Base-by-base conservation (phyloP, 1,140 invertebrate species). In the Cephus cinctus region DNA sequence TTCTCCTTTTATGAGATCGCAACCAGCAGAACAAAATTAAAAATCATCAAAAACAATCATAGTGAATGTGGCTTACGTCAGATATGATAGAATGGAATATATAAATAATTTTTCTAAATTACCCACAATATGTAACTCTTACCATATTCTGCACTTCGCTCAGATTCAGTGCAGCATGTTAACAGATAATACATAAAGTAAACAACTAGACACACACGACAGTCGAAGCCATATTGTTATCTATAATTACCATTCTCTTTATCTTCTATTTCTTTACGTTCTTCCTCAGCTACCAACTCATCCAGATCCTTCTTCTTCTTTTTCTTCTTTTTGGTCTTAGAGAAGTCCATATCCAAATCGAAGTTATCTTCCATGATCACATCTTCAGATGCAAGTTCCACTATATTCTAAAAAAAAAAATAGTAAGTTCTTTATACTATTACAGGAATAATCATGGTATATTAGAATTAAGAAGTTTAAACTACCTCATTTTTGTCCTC, bases 281-380 rank as follows among this genome's bases (percentile, higher is more conserved):
- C 84, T 48, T 83, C 86, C 55, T 91, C 91, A 8, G 84, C 83
- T 23, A 91, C 85, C 9, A 92, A 67, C 59, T 94, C 90, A 67
- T 90, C 89, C 14, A 92, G 67, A 65, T 90, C 89, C 76, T 92
- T 94, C 82, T 86, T 88, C 79, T 91, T 94, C 77, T 89, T 94
- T 79, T 93, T 95, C 73, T 95, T 97, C 77, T 94, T 96, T 73
- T 92, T 95, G 58, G 86, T 89, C 54, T 85, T 86, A 56, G 85
- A 83, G 76, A 91, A 89, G 69, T 90, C 88, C 78, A 93, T 83
- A 68, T 92, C 90, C 54, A 95, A 75, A 65, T 90, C 86, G 48
- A 90, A 82, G 56, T 88, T 88, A 70, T 92, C 87, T 51, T 88
- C 84, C 18, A 83, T 65, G 44, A 75, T 77, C 56, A 69, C 78